phyloP scores from a whole-genome alignment of 2,888 invertebrate species.

The Troglohyphantes excavatus region DNA sequence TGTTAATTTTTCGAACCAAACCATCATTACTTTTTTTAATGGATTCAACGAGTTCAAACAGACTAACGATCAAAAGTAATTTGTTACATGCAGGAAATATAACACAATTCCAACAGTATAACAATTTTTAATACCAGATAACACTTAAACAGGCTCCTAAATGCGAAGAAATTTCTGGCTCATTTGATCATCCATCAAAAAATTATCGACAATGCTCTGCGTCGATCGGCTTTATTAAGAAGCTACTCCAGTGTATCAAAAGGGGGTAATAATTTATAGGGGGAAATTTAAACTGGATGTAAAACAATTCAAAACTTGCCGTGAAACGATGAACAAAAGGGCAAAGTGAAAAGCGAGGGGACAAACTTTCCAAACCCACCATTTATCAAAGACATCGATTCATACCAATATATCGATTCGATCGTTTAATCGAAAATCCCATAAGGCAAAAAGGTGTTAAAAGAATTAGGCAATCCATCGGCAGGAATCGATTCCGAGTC shows the following conservation, averaged over 20 bases:
- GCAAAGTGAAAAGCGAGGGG: conserved; percentile 3
- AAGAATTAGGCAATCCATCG: conserved; percentile 78
- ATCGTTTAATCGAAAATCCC: conserved; percentile 77
- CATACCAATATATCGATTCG: conserved; percentile 69
- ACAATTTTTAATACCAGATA: not conserved
- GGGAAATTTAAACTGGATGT: not conserved
- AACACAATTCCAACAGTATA: too few species aligned
- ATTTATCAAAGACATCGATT: conserved; percentile 76
- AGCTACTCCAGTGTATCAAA: not conserved
- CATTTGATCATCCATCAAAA: not conserved
- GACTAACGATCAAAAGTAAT: too few species aligned
- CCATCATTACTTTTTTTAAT: too few species aligned
- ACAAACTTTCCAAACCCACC: conserved; percentile 51
- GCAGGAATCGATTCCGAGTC: conserved; percentile 41
- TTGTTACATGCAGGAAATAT: too few species aligned
- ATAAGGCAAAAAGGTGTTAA: conserved; percentile 79
- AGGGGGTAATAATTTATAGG: not conserved
- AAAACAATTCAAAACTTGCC: conserved; percentile 24
- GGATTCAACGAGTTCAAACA: too few species aligned
- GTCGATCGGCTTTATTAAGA: not conserved
- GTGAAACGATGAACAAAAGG: conserved; percentile 10
- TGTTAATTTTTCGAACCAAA: too few species aligned
- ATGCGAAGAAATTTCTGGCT: not conserved
- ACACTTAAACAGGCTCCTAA: not conserved
- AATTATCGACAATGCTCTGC: not conserved